phyloP scores from a whole-genome alignment of 2,797 vertebrate genomes.

The Etheostoma nigrum region DNA sequence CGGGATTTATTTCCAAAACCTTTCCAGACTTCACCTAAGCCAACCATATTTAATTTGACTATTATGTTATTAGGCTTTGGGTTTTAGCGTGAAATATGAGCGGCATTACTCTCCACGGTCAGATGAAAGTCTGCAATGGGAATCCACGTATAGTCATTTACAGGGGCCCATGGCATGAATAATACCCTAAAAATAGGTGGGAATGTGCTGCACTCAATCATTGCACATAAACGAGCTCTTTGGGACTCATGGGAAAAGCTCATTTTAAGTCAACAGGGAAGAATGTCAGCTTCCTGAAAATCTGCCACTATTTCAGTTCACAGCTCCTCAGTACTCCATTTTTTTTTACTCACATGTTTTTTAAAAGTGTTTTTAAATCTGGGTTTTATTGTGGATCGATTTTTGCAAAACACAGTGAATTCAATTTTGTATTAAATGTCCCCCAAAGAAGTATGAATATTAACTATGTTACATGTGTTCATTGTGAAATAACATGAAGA shows the following conservation, averaged over 20 bases:
- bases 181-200: slow-evolving; percentile 80
- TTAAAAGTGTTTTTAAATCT: slow-evolving; percentile 13
- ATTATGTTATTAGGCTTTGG: slow-evolving; percentile 52
- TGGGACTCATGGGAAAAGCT: slow-evolving; percentile 71
- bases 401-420: slow-evolving; percentile 12
- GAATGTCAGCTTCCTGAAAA: slow-evolving; percentile 71
- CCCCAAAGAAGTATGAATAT: slow-evolving; percentile 10
- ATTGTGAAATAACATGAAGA: slow-evolving; percentile 16
- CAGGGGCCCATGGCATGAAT: slow-evolving; percentile 65
- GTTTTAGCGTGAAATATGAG: slow-evolving; percentile 63
- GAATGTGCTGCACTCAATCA: slow-evolving; percentile 77
- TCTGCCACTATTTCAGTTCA: slow-evolving; percentile 57
- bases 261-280: slow-evolving; percentile 76
- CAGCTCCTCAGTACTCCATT: slow-evolving; percentile 27
- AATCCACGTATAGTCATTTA: slow-evolving; percentile 65
- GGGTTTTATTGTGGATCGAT: slow-evolving; percentile 4
- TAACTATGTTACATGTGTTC: background rate
- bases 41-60: slow-evolving; percentile 50
- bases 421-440: background rate
- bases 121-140: slow-evolving; percentile 63
- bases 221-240: slow-evolving; percentile 67
- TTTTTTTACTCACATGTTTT: slow-evolving; percentile 9
- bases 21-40: slow-evolving; percentile 32
- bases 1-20: slow-evolving; percentile 48
- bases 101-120: slow-evolving; percentile 46